Evolutionary conservation across 2,888 invertebrate species (phyloP).

Genomic region (Mimumesa dahlbomi): DNA sequence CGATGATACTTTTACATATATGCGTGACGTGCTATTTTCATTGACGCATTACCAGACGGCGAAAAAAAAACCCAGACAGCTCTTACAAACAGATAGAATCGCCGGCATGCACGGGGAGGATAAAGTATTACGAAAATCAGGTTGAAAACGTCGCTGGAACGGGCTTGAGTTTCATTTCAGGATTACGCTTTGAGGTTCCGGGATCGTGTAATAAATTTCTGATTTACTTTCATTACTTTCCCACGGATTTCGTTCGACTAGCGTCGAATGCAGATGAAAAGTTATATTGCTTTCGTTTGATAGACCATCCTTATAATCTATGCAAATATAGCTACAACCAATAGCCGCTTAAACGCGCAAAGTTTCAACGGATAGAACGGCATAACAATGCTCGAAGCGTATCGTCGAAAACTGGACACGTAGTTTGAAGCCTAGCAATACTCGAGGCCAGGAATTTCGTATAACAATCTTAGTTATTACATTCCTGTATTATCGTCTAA

Average conservation of each 20-base stretch:
- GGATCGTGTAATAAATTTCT: too few relatives aligned
- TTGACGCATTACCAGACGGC: slow-evolving; percentile 34
- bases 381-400: not conserved
- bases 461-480: not conserved
- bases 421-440: too few relatives aligned
- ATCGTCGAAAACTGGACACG: not conserved
- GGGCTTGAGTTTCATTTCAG: too few relatives aligned
- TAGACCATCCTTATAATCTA: too few relatives aligned
- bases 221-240: too few relatives aligned
- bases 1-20: slow-evolving; percentile 48
- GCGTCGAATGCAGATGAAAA: too few relatives aligned
- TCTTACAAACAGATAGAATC: not conserved
- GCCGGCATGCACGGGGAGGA: not conserved
- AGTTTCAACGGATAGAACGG: not conserved
- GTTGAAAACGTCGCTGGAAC: too few relatives aligned
- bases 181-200: too few relatives aligned
- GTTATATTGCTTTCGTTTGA: too few relatives aligned
- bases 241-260: too few relatives aligned
- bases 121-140: slow-evolving; percentile 2
- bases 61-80: not conserved
- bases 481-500: not conserved
- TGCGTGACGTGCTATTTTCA: slow-evolving; percentile 60
- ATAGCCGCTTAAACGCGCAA: not conserved
- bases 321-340: too few relatives aligned
- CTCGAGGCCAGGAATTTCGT: not conserved